Evolutionary conservation across 2,888 invertebrate genomes (phyloP), one percentile per base, ranked within the genome.

Genomic region (Tanytarsus gracilentus): DNA sequence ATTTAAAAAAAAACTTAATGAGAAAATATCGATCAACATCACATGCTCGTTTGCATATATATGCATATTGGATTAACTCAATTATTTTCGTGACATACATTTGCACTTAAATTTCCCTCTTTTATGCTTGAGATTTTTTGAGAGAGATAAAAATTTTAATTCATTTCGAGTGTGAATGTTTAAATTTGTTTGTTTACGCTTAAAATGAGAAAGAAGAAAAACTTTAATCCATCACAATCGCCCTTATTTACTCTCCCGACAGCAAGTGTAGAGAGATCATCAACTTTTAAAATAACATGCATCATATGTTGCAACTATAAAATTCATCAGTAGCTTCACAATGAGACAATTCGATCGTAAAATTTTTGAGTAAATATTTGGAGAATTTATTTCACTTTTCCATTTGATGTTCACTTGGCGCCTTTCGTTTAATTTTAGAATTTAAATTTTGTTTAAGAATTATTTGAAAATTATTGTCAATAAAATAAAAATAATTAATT

Each of bases 361-460:
- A n/a, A n/a, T n/a, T n/a, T n/a, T n/a, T n/a, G n/a, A n/a, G n/a
- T n/a, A n/a, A n/a, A 44, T 44, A 44, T 44, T 44, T 44, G 9
- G 23, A n/a, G n/a, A n/a, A n/a, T n/a, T 23, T 44, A 44, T 44
- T 44, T 44, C 3, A 44, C 21, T 23, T 18, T 1, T 5, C 2
- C 3, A 36, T 44, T 33, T 53, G 18, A 51, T 30, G n/a, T 14
- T 7, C 53, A 36, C 36, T 53, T 53, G 53, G 53, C 53, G 53
- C 29, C 53, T 53, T 18, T 4, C 3, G 16, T 21, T 16, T 23
- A 44, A 44, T 44, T 16, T n/a, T n/a, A n/a, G n/a, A n/a, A n/a
- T n/a, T n/a, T n/a, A n/a, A n/a, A n/a, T n/a, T n/a, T n/a, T n/a
- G n/a, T n/a, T n/a, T n/a, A n/a, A n/a, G n/a, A n/a, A n/a, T n/a